These are phyloP conservation scores for Branchinecta sandiegonensis DNA, from an alignment of 2,888 invertebrate species.

Conservation along the genomic window DNA sequence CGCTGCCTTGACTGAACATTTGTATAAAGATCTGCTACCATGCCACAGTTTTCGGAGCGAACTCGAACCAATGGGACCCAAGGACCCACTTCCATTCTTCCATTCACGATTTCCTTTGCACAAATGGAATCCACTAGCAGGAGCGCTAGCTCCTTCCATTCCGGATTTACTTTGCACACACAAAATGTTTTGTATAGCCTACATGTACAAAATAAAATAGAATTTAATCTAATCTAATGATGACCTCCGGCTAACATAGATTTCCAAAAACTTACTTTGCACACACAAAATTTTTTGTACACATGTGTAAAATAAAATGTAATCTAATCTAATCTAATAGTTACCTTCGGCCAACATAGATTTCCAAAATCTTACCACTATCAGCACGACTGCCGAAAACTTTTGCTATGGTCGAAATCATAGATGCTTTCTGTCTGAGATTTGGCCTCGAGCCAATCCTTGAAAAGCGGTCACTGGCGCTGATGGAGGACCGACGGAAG, in stretches of 20 bases:
- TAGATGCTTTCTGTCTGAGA: background rate
- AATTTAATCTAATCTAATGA: background rate
- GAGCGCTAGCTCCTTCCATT: no score
- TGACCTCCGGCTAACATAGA: background rate
- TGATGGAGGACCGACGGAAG: background rate
- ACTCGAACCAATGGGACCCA: no score
- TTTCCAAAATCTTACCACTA: slow-evolving; percentile 1
- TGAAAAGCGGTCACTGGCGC: background rate
- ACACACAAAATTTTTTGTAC: background rate
- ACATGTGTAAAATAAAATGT: background rate
- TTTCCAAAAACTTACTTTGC: background rate
- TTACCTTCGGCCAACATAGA: background rate
- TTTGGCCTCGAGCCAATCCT: background rate
- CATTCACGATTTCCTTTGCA: no score
- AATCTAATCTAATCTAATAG: background rate
- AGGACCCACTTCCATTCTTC: no score
- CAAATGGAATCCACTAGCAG: no score
- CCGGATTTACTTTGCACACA: no score
- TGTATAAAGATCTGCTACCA: no score
- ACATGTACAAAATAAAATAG: background rate
- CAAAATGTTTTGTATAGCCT: no score
- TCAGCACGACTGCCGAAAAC: background rate
- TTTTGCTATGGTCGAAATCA: background rate
- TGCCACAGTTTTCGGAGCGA: no score
- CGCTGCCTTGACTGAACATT: no score